A percentile compares a stretch with the other conserved stretches of the same genome.
Evolutionary conservation across 2,888 invertebrate genomes (phyloP).

Genomic region (Drosophila meridionalis): DNA sequence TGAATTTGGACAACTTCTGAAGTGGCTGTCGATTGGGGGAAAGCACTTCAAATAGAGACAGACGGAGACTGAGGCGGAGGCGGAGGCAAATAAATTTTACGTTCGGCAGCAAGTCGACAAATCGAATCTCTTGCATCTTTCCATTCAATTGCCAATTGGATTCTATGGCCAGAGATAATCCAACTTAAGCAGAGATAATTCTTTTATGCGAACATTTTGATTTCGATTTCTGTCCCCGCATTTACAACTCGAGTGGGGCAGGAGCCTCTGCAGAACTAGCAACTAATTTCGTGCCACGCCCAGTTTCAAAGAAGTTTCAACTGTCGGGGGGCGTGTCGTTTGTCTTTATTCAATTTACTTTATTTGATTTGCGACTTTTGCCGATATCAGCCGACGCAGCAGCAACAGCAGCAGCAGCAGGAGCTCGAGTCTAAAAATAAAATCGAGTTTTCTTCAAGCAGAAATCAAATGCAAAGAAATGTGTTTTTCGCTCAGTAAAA

Average conservation of each 20-base stretch:
- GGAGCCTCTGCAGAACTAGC: conserved; percentile 46
- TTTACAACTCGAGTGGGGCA: conserved; percentile 45
- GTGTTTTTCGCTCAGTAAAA: conserved; percentile 48
- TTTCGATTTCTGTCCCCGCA: conserved; percentile 68
- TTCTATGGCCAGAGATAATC: conserved; percentile 75
- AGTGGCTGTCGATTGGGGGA: conserved; percentile 49
- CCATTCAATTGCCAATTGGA: conserved; percentile 78
- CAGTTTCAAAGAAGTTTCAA: conserved; percentile 25
- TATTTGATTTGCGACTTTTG: conserved; percentile 79
- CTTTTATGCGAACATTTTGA: conserved; percentile 79
- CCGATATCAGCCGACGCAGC: conserved; percentile 61
- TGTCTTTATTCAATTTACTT: conserved; percentile 79
- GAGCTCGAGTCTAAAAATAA: conserved; percentile 60
- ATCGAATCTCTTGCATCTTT: conserved; percentile 73
- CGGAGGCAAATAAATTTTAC: conserved; percentile 55
- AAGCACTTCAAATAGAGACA: conserved; percentile 37
- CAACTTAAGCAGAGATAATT: conserved; percentile 80
- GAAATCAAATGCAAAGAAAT: conserved; percentile 69
- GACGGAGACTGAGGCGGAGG: background rate
- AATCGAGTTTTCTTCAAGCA: conserved; percentile 63
- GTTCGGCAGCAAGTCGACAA: conserved; percentile 52
- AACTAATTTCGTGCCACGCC: conserved; percentile 75
- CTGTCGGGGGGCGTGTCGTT: conserved; percentile 54
- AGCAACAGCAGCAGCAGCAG: background rate
- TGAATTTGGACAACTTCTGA: conserved; percentile 54